Evolutionary conservation across 2,797 vertebrate species (phyloP), one percentile per base, ranked within the genome.

Genomic region (Gallirallus australis): DNA sequence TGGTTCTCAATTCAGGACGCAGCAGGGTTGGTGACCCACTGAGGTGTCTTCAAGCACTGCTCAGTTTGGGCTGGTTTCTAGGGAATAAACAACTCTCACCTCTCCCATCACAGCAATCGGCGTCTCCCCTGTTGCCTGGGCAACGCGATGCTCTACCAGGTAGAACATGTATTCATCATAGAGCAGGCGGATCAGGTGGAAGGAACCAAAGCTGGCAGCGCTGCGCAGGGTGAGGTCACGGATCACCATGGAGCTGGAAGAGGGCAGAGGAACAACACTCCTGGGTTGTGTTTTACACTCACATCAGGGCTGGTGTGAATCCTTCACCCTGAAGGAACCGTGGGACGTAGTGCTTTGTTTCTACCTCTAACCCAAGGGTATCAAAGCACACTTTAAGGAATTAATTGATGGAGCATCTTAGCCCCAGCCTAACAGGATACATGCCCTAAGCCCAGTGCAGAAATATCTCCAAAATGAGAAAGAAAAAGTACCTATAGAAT

Each of bases 161-260:
- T 99, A 99, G 95, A 99, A 99, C 99, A 99, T 99, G 98, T 99
- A 99, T 89, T 99, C 99, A 0, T 99, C 99, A 0, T 99, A 99
- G 13, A 99, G 99, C 73, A 99, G 98, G 42, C 99, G 99, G 94
- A 99, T 99, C 56, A 99, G 98, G 97, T 99, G 99, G 97, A 99
- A 99, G 83, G 99, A 99, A 68, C 99, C 99, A 0, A 99, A 99
- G 90, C 99, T 99, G 92, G 99, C 99, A 0, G 99, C 99, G 2
- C 99, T 99, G 88, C 99, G 99, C 93, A 99, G 97, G 54, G 99
- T 99, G 89, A 99, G 98, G 97, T 99, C 99, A 15, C 99, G 98
- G 97, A 99, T 99, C 97, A 99, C 99, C 99, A 99, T 99, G 93
- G 99, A 99, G 97, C 99, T 99, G 87, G 69, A 33, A 48, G 65